phyloP scores from a whole-genome alignment of 1,140 invertebrate species.

The Drosophila quadrilineata region DNA sequence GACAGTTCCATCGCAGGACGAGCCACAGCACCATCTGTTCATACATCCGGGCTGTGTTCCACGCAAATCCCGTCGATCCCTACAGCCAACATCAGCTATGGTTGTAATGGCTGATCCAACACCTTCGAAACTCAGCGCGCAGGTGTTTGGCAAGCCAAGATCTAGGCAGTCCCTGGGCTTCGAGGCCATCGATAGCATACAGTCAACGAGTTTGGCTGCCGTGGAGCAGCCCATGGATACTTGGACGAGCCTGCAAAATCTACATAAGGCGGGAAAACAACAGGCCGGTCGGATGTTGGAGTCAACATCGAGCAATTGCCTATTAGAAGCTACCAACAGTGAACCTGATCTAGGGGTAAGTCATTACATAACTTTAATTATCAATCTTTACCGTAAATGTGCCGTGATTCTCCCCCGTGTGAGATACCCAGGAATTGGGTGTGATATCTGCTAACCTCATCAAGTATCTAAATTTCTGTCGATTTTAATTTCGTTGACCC shows the following conservation, averaged over 20 bases:
- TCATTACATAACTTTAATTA: background rate
- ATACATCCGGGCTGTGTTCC: constrained; percentile 52
- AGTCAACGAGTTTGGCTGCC: constrained; percentile 22
- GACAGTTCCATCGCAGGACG: constrained; percentile 43
- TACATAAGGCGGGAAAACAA: constrained; percentile 60
- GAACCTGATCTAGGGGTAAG: constrained; percentile 81
- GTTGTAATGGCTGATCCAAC: constrained; percentile 29
- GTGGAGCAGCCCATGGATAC: constrained; percentile 64
- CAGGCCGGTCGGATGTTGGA: constrained; percentile 7
- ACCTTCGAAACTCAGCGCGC: constrained; percentile 59
- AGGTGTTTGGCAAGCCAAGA: constrained; percentile 60
- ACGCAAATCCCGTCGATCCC: constrained; percentile 53
- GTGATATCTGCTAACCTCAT: too few relatives aligned
- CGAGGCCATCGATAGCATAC: constrained; percentile 70
- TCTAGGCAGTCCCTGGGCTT: constrained; percentile 61
- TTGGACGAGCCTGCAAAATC: constrained; percentile 85
- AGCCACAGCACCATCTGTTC: constrained; percentile 79
- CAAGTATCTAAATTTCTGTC: too few relatives aligned
- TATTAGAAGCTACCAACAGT: constrained; percentile 78
- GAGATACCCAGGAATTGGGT: too few relatives aligned
- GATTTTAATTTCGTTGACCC: too few relatives aligned
- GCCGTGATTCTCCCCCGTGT: too few relatives aligned
- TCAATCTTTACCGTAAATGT: background rate
- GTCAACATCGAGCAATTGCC: constrained; percentile 48
- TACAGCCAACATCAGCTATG: constrained; percentile 15